phyloP scores from a whole-genome alignment of 2,797 vertebrate genomes.

The Eurystomus glaucurus region DNA sequence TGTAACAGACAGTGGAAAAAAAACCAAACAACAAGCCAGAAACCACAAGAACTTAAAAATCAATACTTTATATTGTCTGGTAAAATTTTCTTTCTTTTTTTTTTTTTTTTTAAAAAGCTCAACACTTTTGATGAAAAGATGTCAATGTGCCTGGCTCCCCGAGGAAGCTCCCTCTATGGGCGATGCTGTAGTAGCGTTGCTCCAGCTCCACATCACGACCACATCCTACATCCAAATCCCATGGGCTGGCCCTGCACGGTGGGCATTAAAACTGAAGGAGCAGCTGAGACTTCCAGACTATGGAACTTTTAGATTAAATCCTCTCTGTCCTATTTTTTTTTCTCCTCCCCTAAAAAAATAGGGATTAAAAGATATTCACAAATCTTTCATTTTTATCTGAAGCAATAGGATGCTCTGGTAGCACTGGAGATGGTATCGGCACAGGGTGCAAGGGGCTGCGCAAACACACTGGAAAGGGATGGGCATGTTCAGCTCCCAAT shows the following conservation, averaged over 20 bases:
- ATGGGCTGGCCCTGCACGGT: accelerated
- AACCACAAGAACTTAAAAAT: not conserved
- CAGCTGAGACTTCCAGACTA: not conserved
- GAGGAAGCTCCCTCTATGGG: constrained; percentile 72
- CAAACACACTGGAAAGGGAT: not conserved
- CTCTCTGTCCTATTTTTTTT: accelerated
- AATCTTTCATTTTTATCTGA: accelerated
- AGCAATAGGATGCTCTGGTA: not conserved
- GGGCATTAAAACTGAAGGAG: not conserved
- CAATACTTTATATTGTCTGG: not conserved
- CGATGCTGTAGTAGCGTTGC: constrained; percentile 24
- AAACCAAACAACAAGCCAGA: accelerated
- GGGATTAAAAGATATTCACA: not conserved
- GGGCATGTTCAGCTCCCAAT: not conserved
- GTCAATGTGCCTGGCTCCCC: not conserved
- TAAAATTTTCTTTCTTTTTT: accelerated
- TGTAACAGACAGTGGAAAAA: not conserved
- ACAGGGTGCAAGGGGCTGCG: not conserved
- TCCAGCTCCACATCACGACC: not conserved
- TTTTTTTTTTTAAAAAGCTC: not conserved
- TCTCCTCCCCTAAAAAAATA: accelerated
- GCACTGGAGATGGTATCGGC: accelerated
- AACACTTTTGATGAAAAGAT: not conserved
- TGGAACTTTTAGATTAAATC: not conserved
- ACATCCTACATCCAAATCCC: not conserved